Evolutionary conservation across 2,113 vertebrate genomes (phyloP).

Genomic region (Bothrops jararaca): DNA sequence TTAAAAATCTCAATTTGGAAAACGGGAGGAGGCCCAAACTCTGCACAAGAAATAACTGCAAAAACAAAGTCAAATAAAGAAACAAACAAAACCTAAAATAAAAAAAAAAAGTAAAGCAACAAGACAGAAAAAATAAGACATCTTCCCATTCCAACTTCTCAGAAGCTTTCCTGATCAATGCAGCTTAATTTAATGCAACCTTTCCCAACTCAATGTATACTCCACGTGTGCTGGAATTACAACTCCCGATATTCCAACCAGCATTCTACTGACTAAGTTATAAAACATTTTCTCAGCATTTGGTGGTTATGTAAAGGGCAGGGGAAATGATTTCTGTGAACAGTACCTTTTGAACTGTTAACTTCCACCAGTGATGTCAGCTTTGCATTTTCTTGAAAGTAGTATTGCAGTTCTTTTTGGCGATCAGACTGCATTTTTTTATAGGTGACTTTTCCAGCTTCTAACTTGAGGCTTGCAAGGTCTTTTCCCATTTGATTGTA

Average conservation of each 20-base stretch:
- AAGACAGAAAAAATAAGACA: background rate
- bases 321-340: background rate
- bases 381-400: constrained; percentile 84
- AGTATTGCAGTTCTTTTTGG: constrained; percentile 82
- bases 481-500: constrained; percentile 76
- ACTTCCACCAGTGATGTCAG: constrained; percentile 79
- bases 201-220: background rate
- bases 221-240: background rate
- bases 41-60: background rate
- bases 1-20: background rate
- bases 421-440: constrained; percentile 84
- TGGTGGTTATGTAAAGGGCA: background rate
- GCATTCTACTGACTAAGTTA: background rate
- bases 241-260: background rate
- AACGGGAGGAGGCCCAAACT: background rate
- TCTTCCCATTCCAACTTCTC: background rate
- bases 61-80: background rate
- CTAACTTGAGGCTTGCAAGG: constrained; percentile 68
- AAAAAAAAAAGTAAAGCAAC: background rate
- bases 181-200: background rate
- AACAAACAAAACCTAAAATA: background rate
- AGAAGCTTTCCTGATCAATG: background rate
- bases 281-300: background rate
- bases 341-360: constrained; percentile 85
- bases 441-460: constrained; percentile 71